These are phyloP conservation scores for Steinernema feltiae DNA, from an alignment of 1,140 invertebrate species.

Conservation along the genomic window DNA sequence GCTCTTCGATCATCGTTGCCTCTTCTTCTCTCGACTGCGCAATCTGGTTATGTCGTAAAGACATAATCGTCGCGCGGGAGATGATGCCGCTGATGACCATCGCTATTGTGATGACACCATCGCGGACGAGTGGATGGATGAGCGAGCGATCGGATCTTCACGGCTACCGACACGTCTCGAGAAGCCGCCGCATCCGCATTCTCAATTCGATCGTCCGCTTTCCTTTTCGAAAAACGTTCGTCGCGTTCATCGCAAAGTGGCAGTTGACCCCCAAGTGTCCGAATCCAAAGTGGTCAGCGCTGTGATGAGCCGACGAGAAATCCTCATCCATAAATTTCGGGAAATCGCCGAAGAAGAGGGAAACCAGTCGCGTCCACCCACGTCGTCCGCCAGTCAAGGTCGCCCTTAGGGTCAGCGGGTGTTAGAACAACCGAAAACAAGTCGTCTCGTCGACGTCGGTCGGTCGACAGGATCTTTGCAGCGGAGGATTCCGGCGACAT, in stretches of 20 bases:
- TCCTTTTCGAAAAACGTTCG: background rate
- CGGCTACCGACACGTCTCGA: background rate
- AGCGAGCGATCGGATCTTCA: background rate
- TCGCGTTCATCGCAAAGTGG: background rate
- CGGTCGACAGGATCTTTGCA: too few relatives aligned
- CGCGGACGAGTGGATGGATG: background rate
- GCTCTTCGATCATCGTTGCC: background rate
- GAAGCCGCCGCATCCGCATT: slow-evolving; percentile 2
- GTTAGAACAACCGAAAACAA: background rate
- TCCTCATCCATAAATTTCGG: slow-evolving; percentile 9
- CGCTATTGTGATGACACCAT: slow-evolving; percentile 1
- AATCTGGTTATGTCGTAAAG: background rate
- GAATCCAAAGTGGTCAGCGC: background rate
- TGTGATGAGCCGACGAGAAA: background rate
- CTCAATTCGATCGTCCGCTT: background rate
- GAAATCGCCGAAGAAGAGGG: background rate
- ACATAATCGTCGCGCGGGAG: slow-evolving; percentile 3
- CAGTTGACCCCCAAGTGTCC: background rate
- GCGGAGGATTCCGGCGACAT: too few relatives aligned
- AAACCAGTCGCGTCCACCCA: background rate
- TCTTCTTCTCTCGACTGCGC: background rate
- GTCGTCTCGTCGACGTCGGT: too few relatives aligned
- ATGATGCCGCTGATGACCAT: background rate
- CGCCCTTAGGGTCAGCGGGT: background rate
- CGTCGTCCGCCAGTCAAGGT: background rate